Base-by-base conservation (phyloP, 1,140 invertebrate species). In the Brachionus rotundiformis region DNA sequence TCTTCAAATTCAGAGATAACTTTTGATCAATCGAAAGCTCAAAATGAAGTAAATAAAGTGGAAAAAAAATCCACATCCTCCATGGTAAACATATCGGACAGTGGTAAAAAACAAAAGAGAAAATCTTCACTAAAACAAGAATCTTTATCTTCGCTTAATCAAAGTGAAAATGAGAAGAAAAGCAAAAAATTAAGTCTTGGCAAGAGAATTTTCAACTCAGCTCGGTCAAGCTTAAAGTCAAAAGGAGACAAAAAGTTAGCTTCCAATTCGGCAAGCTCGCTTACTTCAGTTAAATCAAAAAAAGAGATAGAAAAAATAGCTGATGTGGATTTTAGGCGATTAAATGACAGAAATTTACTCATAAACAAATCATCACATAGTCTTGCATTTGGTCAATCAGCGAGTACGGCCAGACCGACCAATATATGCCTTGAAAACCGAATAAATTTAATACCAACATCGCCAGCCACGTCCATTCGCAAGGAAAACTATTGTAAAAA, bases 201-300 rank as follows among this genome's bases (percentile, higher is more conserved):
- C 31, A 79, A 79, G 10, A 23, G 76, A 25, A 36, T 79, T 19
- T 19, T 79, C 1, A 59, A 59, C n/a, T 79, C 76, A 5, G 76
- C 76, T 13, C n/a, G 76, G 2, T 79, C 76, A 29, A 79, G 76
- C 31, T 27, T 79, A 36, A 79, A 79, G 25, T 79, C 76, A 27
- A 59, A 47, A 8, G n/a, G 29, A 8, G 29, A 41, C 2, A 73
- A 73, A 73, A 44, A 41, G n/a, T 41, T 44, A 13, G 25, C 19
- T 10, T 73, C 68, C 3, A 47, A 25, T 44, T 73, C 68, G 68
- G 36, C 68, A 27, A 25, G 8, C 2, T 44, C 68, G 23, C 36
- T 44, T 44, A 25, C 8, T 13, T 19, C 68, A 25, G 16, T 36
- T 1, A 39, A 13, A 5, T 65, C 33, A 7, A 71, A 71, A 71